Percentiles rank a stretch among this genome's conserved stretches.
Evolutionary conservation across 2,888 invertebrate species (phyloP).

Genomic region (Phanerotoma sp.): DNA sequence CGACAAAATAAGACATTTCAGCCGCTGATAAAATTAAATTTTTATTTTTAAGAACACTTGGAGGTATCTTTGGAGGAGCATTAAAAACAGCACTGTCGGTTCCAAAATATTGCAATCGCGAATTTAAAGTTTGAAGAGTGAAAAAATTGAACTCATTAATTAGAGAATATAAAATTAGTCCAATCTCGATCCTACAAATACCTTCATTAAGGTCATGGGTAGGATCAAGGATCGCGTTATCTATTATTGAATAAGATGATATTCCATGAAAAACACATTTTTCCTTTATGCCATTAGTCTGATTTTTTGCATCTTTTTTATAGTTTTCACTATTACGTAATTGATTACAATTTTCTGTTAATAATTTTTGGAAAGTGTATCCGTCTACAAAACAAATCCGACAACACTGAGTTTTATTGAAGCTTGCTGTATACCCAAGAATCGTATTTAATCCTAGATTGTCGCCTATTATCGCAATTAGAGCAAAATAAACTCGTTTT

Average conservation of each 20-base stretch:
- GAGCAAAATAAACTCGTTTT: constrained; percentile 16
- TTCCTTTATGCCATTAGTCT: constrained; percentile 18
- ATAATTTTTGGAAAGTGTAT: not conserved
- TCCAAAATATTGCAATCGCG: constrained; percentile 25
- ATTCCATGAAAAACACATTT: constrained; percentile 28
- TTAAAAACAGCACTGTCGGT: constrained; percentile 13
- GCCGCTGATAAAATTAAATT: constrained; percentile 25
- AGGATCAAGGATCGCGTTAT: constrained; percentile 20
- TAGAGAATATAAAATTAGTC: constrained; percentile 22
- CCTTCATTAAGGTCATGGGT: constrained; percentile 31
- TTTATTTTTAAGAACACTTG: constrained; percentile 15
- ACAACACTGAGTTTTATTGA: constrained; percentile 20
- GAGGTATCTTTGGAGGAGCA: constrained; percentile 15
- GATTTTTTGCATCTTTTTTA: too few species aligned
- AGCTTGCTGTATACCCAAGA: constrained; percentile 15
- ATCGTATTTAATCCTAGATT: constrained; percentile 23
- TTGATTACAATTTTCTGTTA: too few species aligned
- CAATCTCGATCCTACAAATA: constrained; percentile 20
- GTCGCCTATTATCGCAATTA: constrained; percentile 21
- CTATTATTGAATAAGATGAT: constrained; percentile 18
- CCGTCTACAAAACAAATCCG: constrained; percentile 20
- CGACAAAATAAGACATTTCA: constrained; percentile 26
- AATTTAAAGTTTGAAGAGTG: constrained; percentile 26
- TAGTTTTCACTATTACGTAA: too few species aligned
- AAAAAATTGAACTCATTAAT: constrained; percentile 18